Evolutionary conservation across 2,113 vertebrate genomes (phyloP), one percentile per base, ranked within the genome.

Genomic region (Abramis brama): DNA sequence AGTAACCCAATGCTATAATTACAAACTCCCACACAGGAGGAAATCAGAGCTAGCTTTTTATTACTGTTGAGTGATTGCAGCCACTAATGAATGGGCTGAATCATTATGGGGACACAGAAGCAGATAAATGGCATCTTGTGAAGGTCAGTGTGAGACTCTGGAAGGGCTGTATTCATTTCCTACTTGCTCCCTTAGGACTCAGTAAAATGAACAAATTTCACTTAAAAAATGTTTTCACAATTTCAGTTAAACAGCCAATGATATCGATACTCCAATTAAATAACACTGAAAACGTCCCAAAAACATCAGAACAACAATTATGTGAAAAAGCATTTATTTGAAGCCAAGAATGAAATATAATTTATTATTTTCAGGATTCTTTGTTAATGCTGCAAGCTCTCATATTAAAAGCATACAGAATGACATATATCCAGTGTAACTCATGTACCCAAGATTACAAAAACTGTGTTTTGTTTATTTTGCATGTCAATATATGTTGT

Each of bases 1-100:
- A 50, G 93, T 91, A 94, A 94, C 91, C 88, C 86, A 90, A 93
- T 71, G 89, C 91, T 68, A 59, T 91, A 93, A 94, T 93, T 91
- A 92, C 88, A 87, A 89, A 91, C 92, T 91, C 92, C 91, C 93
- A 92, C 91, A 87, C 78, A 86, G 84, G 88, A 84, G 87, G 91
- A 93, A 93, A 92, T 89, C 70, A 86, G 91, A 93, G 89, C 90
- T 88, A 19, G 70, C 83, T 50, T 91, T 86, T 78, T 74, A 84
- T 68, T 78, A 78, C 81, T 80, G 75, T 27, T 39, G 88, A 57
- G 66, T 75, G 85, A 86, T 79, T 74, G 68, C 57, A 74, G 66
- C 43, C 73, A 4, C 57, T 78, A 83, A 83, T 73, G 82, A 84
- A 79, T 19, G 30, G 50, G 25, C 85, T 50, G 86, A 87, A 87